These are phyloP conservation scores for Psephotus haematonotus DNA, from an alignment of 2,113 vertebrate genomes.

Conservation along the genomic window DNA sequence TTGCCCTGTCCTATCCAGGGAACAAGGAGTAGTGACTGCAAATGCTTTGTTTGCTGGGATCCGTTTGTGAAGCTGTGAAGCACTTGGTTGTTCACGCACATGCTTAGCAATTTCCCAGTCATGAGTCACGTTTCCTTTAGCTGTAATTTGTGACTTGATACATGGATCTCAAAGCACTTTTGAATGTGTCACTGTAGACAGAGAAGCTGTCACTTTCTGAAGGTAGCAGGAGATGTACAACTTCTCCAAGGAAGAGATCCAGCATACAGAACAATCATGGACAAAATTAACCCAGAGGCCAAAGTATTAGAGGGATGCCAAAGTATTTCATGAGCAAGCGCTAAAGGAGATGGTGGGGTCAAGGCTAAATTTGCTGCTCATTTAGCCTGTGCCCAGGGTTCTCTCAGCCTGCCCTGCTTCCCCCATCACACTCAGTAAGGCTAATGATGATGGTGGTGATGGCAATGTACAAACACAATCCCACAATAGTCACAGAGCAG, in stretches of 20 bases:
- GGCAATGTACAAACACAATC: background rate
- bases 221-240: background rate
- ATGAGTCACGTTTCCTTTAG: slow-evolving; percentile 23
- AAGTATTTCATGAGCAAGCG: background rate
- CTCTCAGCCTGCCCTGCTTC: background rate
- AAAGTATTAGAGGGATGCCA: background rate
- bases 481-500: background rate
- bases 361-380: background rate
- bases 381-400: background rate
- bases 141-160: slow-evolving; percentile 24
- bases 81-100: background rate
- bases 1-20: slow-evolving; percentile 7
- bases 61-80: background rate
- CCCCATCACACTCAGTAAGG: rapidly evolving
- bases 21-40: background rate
- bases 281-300: background rate
- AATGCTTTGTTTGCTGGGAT: slow-evolving; percentile 18
- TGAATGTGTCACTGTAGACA: background rate
- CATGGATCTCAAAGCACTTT: slow-evolving; percentile 10
- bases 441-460: background rate
- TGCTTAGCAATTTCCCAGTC: slow-evolving; percentile 21
- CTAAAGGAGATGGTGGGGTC: too few species aligned
- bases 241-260: background rate
- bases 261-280: background rate
- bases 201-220: background rate